Base-by-base conservation (phyloP, 2,113 vertebrate genomes). In the Melanotaenia duboulayi region DNA sequence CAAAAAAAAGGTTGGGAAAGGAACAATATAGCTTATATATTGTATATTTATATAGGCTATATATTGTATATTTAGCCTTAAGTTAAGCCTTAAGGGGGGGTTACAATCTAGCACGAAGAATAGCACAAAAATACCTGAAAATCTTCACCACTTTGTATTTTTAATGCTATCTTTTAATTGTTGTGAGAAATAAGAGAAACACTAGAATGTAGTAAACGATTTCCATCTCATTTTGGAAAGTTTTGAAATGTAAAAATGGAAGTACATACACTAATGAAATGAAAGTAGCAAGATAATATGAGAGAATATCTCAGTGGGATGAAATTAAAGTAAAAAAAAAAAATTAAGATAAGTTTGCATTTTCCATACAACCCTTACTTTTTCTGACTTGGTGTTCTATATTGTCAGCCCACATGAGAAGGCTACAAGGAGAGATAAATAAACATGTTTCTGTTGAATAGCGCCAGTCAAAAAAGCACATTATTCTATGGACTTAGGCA, bases 341-440 rank as follows among this genome's bases (percentile, higher is more conserved):
- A n/a, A 48, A 19, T 2, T 16, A n/a, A 48, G 17, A 48, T 48
- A 7, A 2, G 11, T 5, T 14, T 5, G 4, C 17, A 48, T 19
- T 14, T 14, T 5, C 17, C 44, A 44, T 16, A 44, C 5, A 44
- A 44, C 16, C 42, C 42, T 6, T 44, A 58, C 16, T 16, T n/a
- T 64, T 10, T 16, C 3, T 4, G 11, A 44, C 16, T 14, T 44
- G 42, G 42, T 1, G 16, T 14, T 59, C 24, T 51, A 22, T 19
- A n/a, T 24, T 71, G 40, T 56, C 22, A 63, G 19, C 37, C 4
- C 23, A 65, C 50, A 59, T 65, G 22, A 79, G 76, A 58, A 70
- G 0, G 22, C 16, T 63, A 52, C 35, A 13, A 50, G 16, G 22
- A 35, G 51, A 55, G 14, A 23, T 7, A 42, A 71, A 39, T 12